Percentiles rank a stretch among this genome's conserved stretches.
Evolutionary conservation across 2,113 vertebrate species (phyloP).

Genomic region (Rhinolophus sinicus): DNA sequence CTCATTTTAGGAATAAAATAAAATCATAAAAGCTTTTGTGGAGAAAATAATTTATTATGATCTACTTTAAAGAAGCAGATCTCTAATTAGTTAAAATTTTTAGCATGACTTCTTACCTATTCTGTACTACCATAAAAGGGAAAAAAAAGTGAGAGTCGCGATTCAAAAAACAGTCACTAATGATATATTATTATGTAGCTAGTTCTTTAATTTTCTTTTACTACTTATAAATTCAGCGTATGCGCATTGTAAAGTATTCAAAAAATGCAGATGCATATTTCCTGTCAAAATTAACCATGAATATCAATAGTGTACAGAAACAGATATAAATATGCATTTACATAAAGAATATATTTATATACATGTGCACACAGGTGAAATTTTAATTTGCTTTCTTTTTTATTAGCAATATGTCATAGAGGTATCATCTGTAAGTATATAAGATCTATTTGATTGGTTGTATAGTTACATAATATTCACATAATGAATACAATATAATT

Average conservation of each 20-base stretch:
- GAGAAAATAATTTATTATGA: no score
- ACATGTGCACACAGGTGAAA: not conserved
- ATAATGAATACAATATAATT: not conserved
- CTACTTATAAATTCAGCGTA: not conserved
- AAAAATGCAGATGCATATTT: not conserved
- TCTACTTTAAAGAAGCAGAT: no score
- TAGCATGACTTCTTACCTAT: not conserved
- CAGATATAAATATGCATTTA: slow-evolving; percentile 12
- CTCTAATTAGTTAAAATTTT: not conserved
- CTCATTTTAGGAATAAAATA: not conserved
- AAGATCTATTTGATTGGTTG: not conserved
- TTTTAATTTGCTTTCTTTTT: not conserved
- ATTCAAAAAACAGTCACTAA: not conserved
- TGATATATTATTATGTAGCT: not conserved
- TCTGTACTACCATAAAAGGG: not conserved
- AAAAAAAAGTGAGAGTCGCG: not conserved
- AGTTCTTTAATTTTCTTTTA: not conserved
- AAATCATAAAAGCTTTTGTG: no score
- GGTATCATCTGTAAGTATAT: not conserved
- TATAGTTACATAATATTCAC: not conserved
- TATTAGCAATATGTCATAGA: not conserved
- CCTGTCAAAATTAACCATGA: not conserved
- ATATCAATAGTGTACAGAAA: not conserved
- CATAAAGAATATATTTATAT: not conserved
- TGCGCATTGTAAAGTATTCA: not conserved